phyloP scores from a whole-genome alignment of 2,888 invertebrate genomes.

The Tricholauxania praeusta region DNA sequence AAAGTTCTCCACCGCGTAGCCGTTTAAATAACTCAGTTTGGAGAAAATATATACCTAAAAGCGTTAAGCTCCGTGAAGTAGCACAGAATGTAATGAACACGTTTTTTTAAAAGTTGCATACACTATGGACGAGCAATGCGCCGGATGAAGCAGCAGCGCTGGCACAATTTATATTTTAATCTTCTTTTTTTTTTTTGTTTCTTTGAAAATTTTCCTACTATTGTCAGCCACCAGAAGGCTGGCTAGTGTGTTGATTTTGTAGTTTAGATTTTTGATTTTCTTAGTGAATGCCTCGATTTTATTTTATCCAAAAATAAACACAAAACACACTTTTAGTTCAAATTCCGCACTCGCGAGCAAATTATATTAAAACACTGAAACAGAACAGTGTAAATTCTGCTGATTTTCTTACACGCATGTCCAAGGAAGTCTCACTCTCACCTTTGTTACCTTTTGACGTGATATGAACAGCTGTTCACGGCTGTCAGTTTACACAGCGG shows the following conservation, averaged over 20 bases:
- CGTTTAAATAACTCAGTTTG: conserved; percentile 47
- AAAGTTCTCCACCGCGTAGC: conserved; percentile 66
- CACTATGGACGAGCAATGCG: conserved; percentile 24
- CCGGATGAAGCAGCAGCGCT: conserved; percentile 37
- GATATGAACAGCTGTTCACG: conserved; percentile 42
- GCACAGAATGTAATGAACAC: conserved; percentile 19
- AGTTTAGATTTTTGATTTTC: conserved; percentile 17
- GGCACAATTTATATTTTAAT: conserved; percentile 43
- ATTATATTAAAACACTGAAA: conserved; percentile 18
- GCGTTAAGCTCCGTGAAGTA: conserved; percentile 15
- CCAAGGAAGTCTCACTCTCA: conserved; percentile 35
- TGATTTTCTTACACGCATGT: conserved; percentile 29
- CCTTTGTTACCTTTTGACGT: neutral
- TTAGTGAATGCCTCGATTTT: conserved; percentile 40
- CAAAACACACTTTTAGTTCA: conserved; percentile 51
- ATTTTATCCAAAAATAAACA: conserved; percentile 56
- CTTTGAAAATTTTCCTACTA: conserved; percentile 11
- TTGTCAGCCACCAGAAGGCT: conserved; percentile 23
- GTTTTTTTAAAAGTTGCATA: conserved; percentile 30
- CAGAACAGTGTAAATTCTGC: conserved; percentile 3
- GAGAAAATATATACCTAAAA: conserved; percentile 28
- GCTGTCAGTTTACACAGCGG: conserved; percentile 36
- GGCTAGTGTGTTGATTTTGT: conserved; percentile 20
- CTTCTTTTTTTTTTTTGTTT: conserved; percentile 45
- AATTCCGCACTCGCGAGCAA: conserved; percentile 33